A percentile compares a stretch with the other conserved stretches of the same genome.
These are phyloP conservation scores for Hemicordylus capensis DNA, from an alignment of 2,113 vertebrate species.

Conservation along the genomic window DNA sequence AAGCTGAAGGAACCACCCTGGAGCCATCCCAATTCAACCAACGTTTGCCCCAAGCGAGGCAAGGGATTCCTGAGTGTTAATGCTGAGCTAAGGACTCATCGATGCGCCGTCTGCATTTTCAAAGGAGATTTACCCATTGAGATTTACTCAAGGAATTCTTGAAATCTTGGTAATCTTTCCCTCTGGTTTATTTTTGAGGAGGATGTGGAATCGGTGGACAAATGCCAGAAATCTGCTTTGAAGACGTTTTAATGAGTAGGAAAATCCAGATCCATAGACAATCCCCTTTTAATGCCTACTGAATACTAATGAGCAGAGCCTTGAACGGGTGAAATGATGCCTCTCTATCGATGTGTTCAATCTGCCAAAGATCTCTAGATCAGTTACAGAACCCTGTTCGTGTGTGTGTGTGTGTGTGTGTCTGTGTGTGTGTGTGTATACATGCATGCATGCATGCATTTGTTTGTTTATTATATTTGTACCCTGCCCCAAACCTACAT, in stretches of 20 bases:
- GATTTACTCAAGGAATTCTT: slow-evolving; percentile 19
- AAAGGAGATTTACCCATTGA: not conserved
- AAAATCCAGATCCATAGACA: slow-evolving; percentile 13
- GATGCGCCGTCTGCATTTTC: fast-evolving
- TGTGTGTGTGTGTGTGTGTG: too few species aligned
- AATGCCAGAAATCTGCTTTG: not conserved
- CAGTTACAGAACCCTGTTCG: not conserved
- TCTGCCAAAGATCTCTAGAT: not conserved
- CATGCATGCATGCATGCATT: too few species aligned
- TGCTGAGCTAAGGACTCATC: not conserved
- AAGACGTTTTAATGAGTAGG: not conserved
- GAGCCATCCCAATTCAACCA: too few species aligned
- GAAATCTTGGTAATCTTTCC: not conserved
- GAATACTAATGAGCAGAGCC: not conserved
- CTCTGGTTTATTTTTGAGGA: not conserved
- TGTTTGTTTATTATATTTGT: too few species aligned
- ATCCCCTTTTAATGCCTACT: fast-evolving
- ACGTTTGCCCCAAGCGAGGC: too few species aligned
- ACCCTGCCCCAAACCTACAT: too few species aligned
- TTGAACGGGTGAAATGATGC: not conserved
- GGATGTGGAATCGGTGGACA: not conserved
- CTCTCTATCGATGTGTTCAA: not conserved
- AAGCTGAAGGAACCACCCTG: too few species aligned
- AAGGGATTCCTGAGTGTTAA: not conserved
- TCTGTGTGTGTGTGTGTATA: too few species aligned